These are phyloP conservation scores for Micronycteris hirsuta DNA, from an alignment of 2,113 vertebrate species.

Conservation along the genomic window DNA sequence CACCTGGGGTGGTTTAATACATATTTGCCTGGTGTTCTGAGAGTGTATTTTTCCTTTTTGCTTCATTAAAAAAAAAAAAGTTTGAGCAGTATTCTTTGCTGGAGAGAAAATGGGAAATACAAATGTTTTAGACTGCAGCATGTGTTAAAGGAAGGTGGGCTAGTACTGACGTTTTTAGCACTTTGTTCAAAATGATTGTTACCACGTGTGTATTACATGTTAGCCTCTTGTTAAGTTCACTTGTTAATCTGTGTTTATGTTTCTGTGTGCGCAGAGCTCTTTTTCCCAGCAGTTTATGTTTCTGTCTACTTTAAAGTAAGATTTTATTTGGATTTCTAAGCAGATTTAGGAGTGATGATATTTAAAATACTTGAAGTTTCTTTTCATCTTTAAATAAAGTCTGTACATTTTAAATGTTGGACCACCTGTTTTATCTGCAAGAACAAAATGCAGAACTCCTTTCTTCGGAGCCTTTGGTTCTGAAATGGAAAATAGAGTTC, in stretches of 20 bases:
- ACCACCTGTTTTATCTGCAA: not conserved
- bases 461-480: not conserved
- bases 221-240: not conserved
- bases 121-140: not conserved
- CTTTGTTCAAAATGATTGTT: constrained; percentile 6
- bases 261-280: not conserved
- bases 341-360: not conserved
- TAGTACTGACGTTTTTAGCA: not conserved
- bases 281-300: not conserved
- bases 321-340: constrained; percentile 40
- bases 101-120: not conserved
- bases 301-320: constrained; percentile 7
- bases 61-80: not conserved
- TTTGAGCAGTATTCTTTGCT: not conserved
- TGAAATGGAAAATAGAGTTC: not conserved
- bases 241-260: not conserved
- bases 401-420: not conserved
- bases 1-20: not conserved
- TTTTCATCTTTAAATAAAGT: constrained; percentile 33
- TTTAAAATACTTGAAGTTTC: not conserved
- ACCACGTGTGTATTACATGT: not conserved
- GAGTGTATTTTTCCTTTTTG: not conserved
- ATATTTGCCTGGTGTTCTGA: not conserved
- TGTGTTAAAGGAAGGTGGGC: not conserved
- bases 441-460: constrained; percentile 10